Percentiles rank a stretch among this genome's conserved stretches.
Conservation (phyloP, 2,797 vertebrate species). For the Parambassis ranga region DNA sequence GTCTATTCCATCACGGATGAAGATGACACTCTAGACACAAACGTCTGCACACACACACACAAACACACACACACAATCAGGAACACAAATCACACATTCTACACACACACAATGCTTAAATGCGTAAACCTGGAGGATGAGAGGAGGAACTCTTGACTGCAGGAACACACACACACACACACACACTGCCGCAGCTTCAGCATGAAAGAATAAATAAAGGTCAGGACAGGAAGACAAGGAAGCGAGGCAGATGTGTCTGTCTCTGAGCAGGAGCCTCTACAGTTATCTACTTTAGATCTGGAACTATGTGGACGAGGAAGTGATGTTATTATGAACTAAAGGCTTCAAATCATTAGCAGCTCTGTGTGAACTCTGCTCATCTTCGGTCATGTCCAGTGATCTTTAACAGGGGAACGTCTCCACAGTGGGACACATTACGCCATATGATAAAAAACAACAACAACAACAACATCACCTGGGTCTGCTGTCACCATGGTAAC, state of each 20-base stretch:
- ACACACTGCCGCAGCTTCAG: slow-evolving; percentile 27
- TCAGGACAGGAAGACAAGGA: slow-evolving; percentile 42
- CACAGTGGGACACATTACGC: slow-evolving; percentile 11
- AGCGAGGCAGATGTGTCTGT: slow-evolving; percentile 22
- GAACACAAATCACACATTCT: slow-evolving; percentile 10
- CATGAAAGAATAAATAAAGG: slow-evolving; percentile 62
- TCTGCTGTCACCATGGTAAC: slow-evolving; percentile 57
- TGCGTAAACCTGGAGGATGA: slow-evolving; percentile 18
- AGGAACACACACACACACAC: slow-evolving; percentile 10
- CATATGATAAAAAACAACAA: slow-evolving; percentile 17
- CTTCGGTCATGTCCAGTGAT: slow-evolving; percentile 49
- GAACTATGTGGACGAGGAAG: slow-evolving; percentile 40
- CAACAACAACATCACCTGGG: slow-evolving; percentile 7
- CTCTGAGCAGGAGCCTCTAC: neutral
- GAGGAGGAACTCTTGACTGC: slow-evolving; percentile 21
- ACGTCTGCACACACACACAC: slow-evolving; percentile 12
- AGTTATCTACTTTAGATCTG: slow-evolving; percentile 42
- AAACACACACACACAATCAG: neutral
- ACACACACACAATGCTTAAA: slow-evolving; percentile 30
- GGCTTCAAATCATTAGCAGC: slow-evolving; percentile 17
- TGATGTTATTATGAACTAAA: too few species aligned
- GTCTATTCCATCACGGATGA: slow-evolving; percentile 50
- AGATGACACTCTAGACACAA: slow-evolving; percentile 52
- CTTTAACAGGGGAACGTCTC: slow-evolving; percentile 51
- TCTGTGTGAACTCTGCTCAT: slow-evolving; percentile 7